Evolutionary conservation across 2,888 invertebrate species (phyloP), one percentile per base, ranked within the genome.

Genomic region (Iphiclides podalirius): DNA sequence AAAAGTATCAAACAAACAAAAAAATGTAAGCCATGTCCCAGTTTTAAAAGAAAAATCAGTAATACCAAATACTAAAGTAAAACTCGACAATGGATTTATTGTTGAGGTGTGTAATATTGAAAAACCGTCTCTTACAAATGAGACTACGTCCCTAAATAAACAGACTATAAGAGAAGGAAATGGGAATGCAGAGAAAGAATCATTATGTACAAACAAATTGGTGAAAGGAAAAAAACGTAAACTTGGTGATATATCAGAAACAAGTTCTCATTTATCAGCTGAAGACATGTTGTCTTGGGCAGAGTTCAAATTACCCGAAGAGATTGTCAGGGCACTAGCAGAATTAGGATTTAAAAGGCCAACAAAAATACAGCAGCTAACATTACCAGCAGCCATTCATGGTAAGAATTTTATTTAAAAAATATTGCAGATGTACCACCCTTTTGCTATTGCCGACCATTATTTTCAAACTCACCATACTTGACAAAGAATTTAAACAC

Each of bases 361-460:
- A 0, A 99, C 98, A 0, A 91, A 93, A 62, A 99, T 99, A 67
- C 99, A 99, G 76, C 87, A 91, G 13, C 70, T 94, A 52, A 92
- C 94, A 0, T 81, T 98, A 34, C 95, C 96, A 0, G 91, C 96
- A 38, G 96, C 98, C 26, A 93, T 98, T 63, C 90, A 94, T 70
- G 98, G 96, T 91, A 75, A 53, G 3, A 4, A 20, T 20, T 3
- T 20, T 20, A 3, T 20, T 6, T 20, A 20, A 20, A 4, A 4
- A 20, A 6, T 2, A n/a, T 11, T 2, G 4, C 3, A 28, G 9
- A 28, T 28, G 28, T n/a, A 28, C 9, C 4, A n/a, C 3, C 2
- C 9, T 1, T 14, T 13, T 34, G 14, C 16, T 17, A 3, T 7
- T 6, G n/a, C n/a, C n/a, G n/a, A n/a, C n/a, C n/a, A n/a, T n/a